phyloP scores from a whole-genome alignment of 2,113 vertebrate genomes.

The Myrmecophaga tridactyla region DNA sequence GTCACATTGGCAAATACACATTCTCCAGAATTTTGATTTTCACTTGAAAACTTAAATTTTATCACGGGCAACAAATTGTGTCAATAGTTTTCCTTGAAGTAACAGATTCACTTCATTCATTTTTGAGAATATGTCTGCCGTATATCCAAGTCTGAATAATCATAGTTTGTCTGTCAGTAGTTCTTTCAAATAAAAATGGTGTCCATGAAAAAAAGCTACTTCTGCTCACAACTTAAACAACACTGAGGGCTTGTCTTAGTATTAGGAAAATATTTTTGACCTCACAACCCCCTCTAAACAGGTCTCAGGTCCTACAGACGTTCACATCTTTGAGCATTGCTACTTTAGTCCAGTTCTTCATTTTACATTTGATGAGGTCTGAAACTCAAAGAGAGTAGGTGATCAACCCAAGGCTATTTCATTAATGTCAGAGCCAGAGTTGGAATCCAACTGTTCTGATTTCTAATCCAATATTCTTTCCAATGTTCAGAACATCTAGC shows the following conservation, averaged over 20 bases:
- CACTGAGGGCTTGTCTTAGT: not conserved
- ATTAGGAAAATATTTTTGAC: constrained; percentile 29
- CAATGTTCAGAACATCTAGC: not conserved
- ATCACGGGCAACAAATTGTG: too few relatives aligned
- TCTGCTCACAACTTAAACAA: not conserved
- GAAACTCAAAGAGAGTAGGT: not conserved
- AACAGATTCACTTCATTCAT: not conserved
- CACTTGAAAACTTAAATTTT: too few relatives aligned
- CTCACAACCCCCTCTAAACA: not conserved
- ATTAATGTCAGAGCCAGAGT: not conserved
- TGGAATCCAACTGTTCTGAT: not conserved
- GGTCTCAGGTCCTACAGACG: not conserved
- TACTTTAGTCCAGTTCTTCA: not conserved
- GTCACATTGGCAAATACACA: not conserved
- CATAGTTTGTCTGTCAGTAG: too few relatives aligned
- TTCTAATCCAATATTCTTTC: not conserved
- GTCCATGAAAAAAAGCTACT: not conserved
- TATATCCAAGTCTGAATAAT: too few relatives aligned
- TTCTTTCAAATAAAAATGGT: too few relatives aligned
- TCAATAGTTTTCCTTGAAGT: too few relatives aligned
- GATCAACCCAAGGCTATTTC: not conserved
- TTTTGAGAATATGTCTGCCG: not conserved
- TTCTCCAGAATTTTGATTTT: not conserved
- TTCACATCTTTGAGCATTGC: not conserved
- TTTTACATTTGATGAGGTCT: not conserved